Conservation (phyloP, 2,888 invertebrate species). For the Cancer borealis region DNA sequence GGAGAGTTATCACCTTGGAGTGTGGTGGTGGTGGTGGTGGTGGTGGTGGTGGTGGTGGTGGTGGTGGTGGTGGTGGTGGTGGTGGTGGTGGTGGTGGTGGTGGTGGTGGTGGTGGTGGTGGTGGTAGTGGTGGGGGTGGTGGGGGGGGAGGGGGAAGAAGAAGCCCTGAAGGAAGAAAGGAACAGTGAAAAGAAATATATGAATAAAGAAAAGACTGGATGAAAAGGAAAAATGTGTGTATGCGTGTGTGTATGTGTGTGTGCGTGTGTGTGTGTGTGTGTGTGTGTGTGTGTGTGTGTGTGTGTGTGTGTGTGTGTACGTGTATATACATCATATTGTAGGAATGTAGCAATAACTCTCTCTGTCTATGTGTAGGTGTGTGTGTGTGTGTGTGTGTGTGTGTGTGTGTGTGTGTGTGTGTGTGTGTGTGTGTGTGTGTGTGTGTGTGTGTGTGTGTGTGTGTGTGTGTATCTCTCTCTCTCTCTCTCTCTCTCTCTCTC, state of each 20-base stretch:
- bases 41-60: background rate
- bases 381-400: background rate
- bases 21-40: too few relatives aligned
- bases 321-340: background rate
- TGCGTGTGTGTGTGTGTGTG: background rate
- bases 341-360: background rate
- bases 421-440: too few relatives aligned
- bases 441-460: too few relatives aligned
- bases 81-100: too few relatives aligned
- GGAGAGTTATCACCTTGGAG: background rate
- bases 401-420: background rate
- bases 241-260: background rate
- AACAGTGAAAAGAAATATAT: background rate
- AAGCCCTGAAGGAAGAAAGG: background rate
- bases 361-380: background rate
- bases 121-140: background rate
- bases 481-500: constrained; percentile 2
- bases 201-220: background rate
- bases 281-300: too few relatives aligned
- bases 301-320: too few relatives aligned
- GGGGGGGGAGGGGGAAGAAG: background rate
- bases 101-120: too few relatives aligned
- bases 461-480: background rate
- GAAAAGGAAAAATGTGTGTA: background rate
- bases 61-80: background rate